phyloP scores from a whole-genome alignment of 23 tunicate genomes.

The Trididemnum nubilum region DNA sequence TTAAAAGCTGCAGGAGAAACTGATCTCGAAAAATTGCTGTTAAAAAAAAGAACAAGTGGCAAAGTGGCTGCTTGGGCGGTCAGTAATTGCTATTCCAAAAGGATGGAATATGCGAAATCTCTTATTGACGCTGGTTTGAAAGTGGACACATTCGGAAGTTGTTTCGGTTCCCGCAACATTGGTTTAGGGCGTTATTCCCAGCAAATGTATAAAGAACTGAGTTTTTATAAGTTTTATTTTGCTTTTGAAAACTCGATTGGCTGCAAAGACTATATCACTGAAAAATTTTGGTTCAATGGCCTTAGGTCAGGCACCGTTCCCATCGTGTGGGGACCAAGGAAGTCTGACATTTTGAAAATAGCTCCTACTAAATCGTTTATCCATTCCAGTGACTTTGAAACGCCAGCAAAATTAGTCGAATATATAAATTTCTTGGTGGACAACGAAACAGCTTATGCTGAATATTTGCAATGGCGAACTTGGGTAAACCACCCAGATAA shows the following conservation, averaged over 20 bases:
- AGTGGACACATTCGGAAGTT: constrained; percentile 46
- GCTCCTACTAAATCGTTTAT: constrained; percentile 63
- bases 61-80: too few relatives aligned
- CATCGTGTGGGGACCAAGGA: constrained; percentile 63
- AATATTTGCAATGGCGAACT: constrained; percentile 52
- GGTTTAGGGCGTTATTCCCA: constrained; percentile 47
- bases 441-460: constrained; percentile 55
- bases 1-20: constrained; percentile 22
- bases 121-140: constrained; percentile 41
- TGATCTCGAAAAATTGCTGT: constrained; percentile 41
- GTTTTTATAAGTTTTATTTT: constrained; percentile 54
- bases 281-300: constrained; percentile 75
- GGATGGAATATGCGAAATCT: constrained; percentile 34
- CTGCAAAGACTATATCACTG: constrained; percentile 68
- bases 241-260: constrained; percentile 59
- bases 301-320: constrained; percentile 65
- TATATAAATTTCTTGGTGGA: constrained; percentile 40
- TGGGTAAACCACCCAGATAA: constrained; percentile 46
- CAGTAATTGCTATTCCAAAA: constrained; percentile 13
- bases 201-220: constrained; percentile 38
- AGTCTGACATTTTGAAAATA: constrained; percentile 38
- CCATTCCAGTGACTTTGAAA: constrained; percentile 46
- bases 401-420: constrained; percentile 29
- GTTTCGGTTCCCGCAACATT: constrained; percentile 43
- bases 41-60: constrained; percentile 32